Percentiles rank a stretch among this genome's conserved stretches.
Conservation (phyloP, 2,888 invertebrate species). For the Parascotia fuliginaria region DNA sequence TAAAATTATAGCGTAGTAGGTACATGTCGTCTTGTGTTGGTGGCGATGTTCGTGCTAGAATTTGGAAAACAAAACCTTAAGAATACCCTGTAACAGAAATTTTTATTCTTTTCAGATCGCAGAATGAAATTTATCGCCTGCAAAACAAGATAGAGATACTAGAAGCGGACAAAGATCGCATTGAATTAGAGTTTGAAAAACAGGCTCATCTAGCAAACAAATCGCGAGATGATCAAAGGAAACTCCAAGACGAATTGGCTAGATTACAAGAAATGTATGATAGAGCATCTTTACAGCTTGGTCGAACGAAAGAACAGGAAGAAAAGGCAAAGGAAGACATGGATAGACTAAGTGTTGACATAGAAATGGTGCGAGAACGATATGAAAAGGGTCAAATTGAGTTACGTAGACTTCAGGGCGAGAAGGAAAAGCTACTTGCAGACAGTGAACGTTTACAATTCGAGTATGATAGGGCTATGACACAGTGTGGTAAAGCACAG, state of each 20-base stretch:
- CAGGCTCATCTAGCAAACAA: slow-evolving; percentile 92
- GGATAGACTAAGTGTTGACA: slow-evolving; percentile 91
- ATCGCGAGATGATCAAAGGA: slow-evolving; percentile 93
- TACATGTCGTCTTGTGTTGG: slow-evolving; percentile 77
- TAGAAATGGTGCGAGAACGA: slow-evolving; percentile 94
- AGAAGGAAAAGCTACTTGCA: slow-evolving; percentile 93
- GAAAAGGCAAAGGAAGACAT: slow-evolving; percentile 95
- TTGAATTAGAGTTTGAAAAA: slow-evolving; percentile 94
- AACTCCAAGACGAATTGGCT: slow-evolving; percentile 94
- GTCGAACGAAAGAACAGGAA: slow-evolving; percentile 94
- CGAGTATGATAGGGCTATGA: slow-evolving; percentile 94
- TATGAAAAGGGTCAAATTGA: slow-evolving; percentile 96
- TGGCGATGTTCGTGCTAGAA: slow-evolving; percentile 48
- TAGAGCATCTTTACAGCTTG: slow-evolving; percentile 93
- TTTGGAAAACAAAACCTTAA: slow-evolving; percentile 31
- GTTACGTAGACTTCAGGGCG: slow-evolving; percentile 91
- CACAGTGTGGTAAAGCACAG: slow-evolving; percentile 94
- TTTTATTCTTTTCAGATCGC: slow-evolving; percentile 87
- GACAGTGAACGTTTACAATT: slow-evolving; percentile 94
- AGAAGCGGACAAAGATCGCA: slow-evolving; percentile 94
- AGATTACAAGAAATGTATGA: slow-evolving; percentile 96
- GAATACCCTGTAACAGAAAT: slow-evolving; percentile 5
- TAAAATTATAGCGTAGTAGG: slow-evolving; percentile 4
- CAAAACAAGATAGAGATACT: slow-evolving; percentile 95
- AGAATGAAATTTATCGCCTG: slow-evolving; percentile 94